Base-by-base conservation (phyloP, 2,113 vertebrate genomes). In the Triplophysa rosa region DNA sequence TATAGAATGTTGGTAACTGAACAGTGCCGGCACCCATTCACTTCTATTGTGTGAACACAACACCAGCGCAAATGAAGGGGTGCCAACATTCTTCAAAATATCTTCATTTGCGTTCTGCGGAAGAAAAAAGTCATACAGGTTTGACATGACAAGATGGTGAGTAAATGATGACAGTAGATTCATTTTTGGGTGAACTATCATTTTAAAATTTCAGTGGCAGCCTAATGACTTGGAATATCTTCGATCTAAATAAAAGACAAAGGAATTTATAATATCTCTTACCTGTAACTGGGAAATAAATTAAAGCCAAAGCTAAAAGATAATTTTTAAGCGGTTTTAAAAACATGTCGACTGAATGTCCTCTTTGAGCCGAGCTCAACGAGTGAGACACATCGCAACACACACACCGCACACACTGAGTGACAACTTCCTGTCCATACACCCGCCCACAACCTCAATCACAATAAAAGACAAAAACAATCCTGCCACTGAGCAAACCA, bases 271-370 rank as follows among this genome's bases (percentile, higher is more conserved):
- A 3, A 45, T 63, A 3, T 37, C 33, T 72, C 67, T 81, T 84
- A 81, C 83, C 59, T 45, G 63, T 19, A 11, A 16, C 11, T 13
- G 12, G 13, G 24, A 49, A 21, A 26, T 17, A 56, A 64, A 16
- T 64, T 21, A 65, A 56, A 64, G 19, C 37, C 8, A 64, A 29
- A 65, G 56, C 29, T 40, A 24, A 23, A 14, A 72, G 16, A 56
- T 19, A 42, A 62, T 13, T 62, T 69, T 37, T n/a, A 19, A 59
- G 11, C 4, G 47, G 6, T 52, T 11, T 37, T 12, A 23, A 69
- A 24, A 77, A 23, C 80, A 77, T 81, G 29, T 69, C 19, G 29
- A 63, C 4, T 37, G 33, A 29, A 26, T 37, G 5, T 37, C 33
- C 33, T 42, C 52, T 21, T 54, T 8, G 29, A 80, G 68, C 37